Conservation (phyloP, 2,113 vertebrate species). For the Chascanopsetta lugubris region DNA sequence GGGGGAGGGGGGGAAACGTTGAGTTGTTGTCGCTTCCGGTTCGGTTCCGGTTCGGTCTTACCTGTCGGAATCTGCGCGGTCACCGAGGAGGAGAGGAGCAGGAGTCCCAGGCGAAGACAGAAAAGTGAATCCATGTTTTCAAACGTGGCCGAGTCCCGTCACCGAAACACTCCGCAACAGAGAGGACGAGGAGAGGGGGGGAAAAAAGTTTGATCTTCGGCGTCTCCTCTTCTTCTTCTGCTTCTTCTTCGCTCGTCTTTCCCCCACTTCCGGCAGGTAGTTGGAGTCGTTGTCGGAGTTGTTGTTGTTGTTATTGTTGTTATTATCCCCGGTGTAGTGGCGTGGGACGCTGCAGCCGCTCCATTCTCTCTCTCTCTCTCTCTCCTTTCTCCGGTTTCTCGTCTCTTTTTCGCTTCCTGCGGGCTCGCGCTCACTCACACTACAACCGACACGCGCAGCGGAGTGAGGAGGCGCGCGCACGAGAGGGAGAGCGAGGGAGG, state of each 20-base stretch:
- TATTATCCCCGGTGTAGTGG: constrained; percentile 59
- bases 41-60: constrained; percentile 22
- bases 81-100: constrained; percentile 45
- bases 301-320: not conserved
- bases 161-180: not conserved
- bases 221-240: constrained; percentile 15
- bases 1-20: too few species aligned
- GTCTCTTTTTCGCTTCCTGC: constrained; percentile 26
- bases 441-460: constrained; percentile 58
- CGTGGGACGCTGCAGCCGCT: constrained; percentile 66
- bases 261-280: too few species aligned
- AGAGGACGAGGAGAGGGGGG: not conserved
- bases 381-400: not conserved
- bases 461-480: constrained; percentile 8
- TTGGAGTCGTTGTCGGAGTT: too few species aligned
- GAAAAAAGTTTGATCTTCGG: constrained; percentile 47
- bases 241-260: constrained; percentile 16
- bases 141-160: constrained; percentile 26
- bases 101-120: constrained; percentile 56
- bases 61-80: constrained; percentile 70
- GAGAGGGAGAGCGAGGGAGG: constrained; percentile 17
- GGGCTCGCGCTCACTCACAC: constrained; percentile 57
- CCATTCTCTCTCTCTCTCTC: constrained; percentile 34
- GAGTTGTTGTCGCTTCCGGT: too few species aligned
- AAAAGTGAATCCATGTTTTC: constrained; percentile 75